phyloP scores from a whole-genome alignment of 2,888 invertebrate species.

The Dugesia japonica region DNA sequence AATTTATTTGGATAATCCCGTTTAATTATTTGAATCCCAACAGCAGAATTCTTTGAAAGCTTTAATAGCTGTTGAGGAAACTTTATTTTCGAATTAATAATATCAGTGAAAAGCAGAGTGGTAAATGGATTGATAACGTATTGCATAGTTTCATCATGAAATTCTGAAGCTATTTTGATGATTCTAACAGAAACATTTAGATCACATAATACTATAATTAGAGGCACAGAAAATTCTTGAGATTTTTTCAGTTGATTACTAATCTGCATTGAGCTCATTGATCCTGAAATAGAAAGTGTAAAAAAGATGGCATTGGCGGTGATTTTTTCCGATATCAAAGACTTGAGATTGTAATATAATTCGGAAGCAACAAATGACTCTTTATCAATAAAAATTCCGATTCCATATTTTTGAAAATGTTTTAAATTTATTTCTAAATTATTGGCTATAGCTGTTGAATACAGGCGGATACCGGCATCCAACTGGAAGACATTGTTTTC shows the following conservation, averaged over 20 bases:
- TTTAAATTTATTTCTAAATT: neutral
- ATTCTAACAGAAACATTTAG: neutral
- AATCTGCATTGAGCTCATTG: neutral
- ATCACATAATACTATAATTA: neutral
- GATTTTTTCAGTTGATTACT: neutral
- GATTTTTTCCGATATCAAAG: neutral
- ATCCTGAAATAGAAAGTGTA: neutral
- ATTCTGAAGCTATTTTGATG: neutral
- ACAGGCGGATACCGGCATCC: neutral
- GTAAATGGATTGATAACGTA: neutral
- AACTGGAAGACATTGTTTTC: conserved; percentile 16
- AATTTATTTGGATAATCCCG: too few relatives aligned
- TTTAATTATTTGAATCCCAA: neutral
- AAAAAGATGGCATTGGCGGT: neutral
- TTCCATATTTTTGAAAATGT: neutral
- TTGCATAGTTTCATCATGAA: neutral
- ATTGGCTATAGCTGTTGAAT: conserved; percentile 7
- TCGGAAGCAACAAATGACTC: neutral
- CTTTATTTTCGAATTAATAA: neutral
- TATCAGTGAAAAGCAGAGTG: neutral
- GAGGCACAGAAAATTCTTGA: conserved; percentile 8
- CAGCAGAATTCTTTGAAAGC: neutral
- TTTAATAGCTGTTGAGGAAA: neutral
- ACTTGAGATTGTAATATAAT: neutral
- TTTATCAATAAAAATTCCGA: neutral